Conservation (phyloP, 2,888 invertebrate species). For the Beris chalybata region DNA sequence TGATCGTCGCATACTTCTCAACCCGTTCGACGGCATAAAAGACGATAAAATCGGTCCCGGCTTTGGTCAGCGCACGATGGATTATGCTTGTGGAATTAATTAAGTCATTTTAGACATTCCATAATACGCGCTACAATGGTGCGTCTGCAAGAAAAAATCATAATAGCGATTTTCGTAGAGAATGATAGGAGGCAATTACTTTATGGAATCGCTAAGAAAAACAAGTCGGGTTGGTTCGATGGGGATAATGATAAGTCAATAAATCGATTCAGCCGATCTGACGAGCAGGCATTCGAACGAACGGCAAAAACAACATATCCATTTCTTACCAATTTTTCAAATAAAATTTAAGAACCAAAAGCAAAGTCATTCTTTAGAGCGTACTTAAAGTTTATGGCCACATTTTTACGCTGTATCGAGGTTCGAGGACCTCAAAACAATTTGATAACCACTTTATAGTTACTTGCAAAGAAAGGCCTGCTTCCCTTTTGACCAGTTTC, state of each 20-base stretch:
- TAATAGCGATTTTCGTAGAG: constrained; percentile 22
- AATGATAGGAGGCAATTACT: constrained; percentile 26
- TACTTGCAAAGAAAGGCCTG: too few species aligned
- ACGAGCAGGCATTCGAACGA: too few species aligned
- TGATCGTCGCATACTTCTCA: constrained; percentile 24
- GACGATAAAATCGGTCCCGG: constrained; percentile 7
- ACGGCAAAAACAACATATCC: too few species aligned
- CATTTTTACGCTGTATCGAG: too few species aligned
- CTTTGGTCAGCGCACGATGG: constrained; percentile 10
- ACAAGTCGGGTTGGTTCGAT: constrained; percentile 15
- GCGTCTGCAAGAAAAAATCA: background rate
- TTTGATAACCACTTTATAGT: too few species aligned
- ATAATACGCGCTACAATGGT: constrained; percentile 12
- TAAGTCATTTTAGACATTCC: constrained; percentile 34
- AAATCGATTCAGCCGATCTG: constrained; percentile 16
- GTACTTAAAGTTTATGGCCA: too few species aligned
- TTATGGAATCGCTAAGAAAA: constrained; percentile 28
- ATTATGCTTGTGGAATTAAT: constrained; percentile 31
- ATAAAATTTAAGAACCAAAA: too few species aligned
- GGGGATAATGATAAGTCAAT: constrained; percentile 27
- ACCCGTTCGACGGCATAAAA: constrained; percentile 10
- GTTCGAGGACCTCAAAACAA: too few species aligned
- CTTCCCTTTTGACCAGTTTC: too few species aligned
- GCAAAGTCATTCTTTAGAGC: too few species aligned
- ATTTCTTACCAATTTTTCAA: too few species aligned